These are phyloP conservation scores for Contarinia nasturtii DNA, from an alignment of 1,140 invertebrate species.

Conservation along the genomic window DNA sequence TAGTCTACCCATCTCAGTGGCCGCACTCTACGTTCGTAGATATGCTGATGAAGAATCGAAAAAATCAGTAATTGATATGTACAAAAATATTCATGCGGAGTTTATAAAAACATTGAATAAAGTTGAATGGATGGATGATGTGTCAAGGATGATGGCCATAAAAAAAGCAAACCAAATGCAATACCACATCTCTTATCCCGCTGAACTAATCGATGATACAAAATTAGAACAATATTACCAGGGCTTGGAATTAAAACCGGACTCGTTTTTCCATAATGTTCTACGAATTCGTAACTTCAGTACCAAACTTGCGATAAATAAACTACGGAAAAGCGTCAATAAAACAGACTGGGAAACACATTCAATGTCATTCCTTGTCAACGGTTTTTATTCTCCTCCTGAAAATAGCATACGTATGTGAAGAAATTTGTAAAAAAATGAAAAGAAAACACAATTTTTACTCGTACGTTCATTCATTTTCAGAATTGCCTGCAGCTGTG, in stretches of 20 bases:
- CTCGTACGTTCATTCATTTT: neutral
- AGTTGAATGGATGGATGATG: constrained; percentile 37
- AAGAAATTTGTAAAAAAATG: too few relatives aligned
- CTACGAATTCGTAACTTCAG: neutral
- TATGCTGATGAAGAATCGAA: constrained; percentile 26
- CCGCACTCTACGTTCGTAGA: constrained; percentile 20
- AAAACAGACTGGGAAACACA: constrained; percentile 8
- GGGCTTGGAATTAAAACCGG: constrained; percentile 25
- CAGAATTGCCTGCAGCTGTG: too few relatives aligned
- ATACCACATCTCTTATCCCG: constrained; percentile 25
- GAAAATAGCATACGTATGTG: neutral
- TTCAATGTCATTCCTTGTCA: neutral
- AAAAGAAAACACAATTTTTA: too few relatives aligned
- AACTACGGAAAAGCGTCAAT: constrained; percentile 7
- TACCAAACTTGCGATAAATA: constrained; percentile 1
- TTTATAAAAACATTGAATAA: constrained; percentile 24
- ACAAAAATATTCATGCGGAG: constrained; percentile 28
- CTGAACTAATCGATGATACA: constrained; percentile 26
- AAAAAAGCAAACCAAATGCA: constrained; percentile 22
- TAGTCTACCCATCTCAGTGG: neutral
- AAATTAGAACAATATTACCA: constrained; percentile 28
- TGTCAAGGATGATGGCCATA: constrained; percentile 23
- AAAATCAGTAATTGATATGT: constrained; percentile 33
- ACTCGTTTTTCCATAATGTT: neutral
- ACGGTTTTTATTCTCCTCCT: neutral